Evolutionary conservation across 1,140 invertebrate species (phyloP).

Genomic region (Euglossa dilemma): DNA sequence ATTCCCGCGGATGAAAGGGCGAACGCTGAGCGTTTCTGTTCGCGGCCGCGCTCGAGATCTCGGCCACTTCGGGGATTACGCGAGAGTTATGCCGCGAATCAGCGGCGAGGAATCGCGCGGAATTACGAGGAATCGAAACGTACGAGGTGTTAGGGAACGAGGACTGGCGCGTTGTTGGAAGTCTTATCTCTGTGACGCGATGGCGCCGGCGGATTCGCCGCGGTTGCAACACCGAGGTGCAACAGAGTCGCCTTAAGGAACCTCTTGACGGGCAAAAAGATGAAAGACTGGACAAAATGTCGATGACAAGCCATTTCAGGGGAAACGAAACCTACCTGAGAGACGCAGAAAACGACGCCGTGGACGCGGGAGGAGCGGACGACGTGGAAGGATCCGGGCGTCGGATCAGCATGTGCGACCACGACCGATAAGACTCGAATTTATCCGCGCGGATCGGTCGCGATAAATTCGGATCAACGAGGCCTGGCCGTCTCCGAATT

Average conservation of each 20-base stretch:
- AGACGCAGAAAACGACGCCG: background rate
- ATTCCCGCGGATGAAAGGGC: background rate
- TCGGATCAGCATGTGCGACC: no score
- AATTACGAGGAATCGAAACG: background rate
- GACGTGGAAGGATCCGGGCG: no score
- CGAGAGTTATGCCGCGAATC: background rate
- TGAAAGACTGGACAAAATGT: background rate
- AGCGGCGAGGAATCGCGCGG: background rate
- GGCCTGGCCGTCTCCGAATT: conserved; percentile 18
- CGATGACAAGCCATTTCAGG: background rate
- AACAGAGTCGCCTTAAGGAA: no score
- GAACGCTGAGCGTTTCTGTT: background rate
- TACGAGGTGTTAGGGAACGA: background rate
- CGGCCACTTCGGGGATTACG: background rate
- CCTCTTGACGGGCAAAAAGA: no score
- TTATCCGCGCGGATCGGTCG: conserved; percentile 45
- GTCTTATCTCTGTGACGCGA: background rate
- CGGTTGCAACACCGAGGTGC: no score
- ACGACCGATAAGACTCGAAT: conserved; percentile 36
- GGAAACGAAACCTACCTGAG: background rate
- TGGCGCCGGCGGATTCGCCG: no score
- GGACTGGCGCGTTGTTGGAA: background rate
- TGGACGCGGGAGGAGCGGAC: background rate
- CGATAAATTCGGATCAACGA: conserved; percentile 53
- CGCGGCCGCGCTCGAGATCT: background rate